Conservation (phyloP, 1,140 invertebrate genomes). For the Ditylenchus dipsaci region DNA sequence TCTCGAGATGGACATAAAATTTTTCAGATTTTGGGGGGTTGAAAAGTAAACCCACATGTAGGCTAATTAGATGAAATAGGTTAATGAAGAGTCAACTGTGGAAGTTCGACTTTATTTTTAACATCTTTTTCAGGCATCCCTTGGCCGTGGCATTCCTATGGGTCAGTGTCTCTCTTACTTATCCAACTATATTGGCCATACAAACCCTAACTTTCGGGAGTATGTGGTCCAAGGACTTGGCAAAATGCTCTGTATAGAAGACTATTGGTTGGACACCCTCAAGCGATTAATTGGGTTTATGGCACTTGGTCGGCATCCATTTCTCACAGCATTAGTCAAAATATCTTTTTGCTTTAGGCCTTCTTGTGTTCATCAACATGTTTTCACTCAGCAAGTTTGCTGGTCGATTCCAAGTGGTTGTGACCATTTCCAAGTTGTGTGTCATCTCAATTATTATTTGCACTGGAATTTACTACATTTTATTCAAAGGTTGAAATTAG, state of each 20-base stretch:
- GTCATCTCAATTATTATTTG: constrained; percentile 45
- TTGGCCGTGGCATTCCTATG: constrained; percentile 51
- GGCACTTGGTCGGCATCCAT: not conserved
- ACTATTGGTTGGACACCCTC: not conserved
- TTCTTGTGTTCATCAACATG: constrained; percentile 35
- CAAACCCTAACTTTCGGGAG: constrained; percentile 49
- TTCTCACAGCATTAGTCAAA: constrained; percentile 13
- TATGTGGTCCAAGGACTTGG: constrained; percentile 41
- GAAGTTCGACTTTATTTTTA: not conserved
- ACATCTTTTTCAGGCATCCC: constrained; percentile 45
- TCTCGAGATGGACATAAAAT: too few relatives aligned
- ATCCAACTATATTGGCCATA: constrained; percentile 50
- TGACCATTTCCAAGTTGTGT: constrained; percentile 45
- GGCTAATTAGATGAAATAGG: too few relatives aligned
- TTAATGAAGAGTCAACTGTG: constrained; percentile 13
- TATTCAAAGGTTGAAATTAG: constrained; percentile 23
- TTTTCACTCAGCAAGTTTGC: constrained; percentile 45
- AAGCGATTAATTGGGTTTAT: not conserved
- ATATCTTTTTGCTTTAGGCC: constrained; percentile 31
- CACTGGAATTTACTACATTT: constrained; percentile 41
- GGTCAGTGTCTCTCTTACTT: constrained; percentile 43
- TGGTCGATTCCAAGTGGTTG: constrained; percentile 47
- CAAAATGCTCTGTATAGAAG: not conserved
- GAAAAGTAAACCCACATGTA: not conserved
- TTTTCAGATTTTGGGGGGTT: too few relatives aligned